These are phyloP conservation scores for Amniataba percoides DNA, from an alignment of 2,797 vertebrate genomes.

Conservation along the genomic window DNA sequence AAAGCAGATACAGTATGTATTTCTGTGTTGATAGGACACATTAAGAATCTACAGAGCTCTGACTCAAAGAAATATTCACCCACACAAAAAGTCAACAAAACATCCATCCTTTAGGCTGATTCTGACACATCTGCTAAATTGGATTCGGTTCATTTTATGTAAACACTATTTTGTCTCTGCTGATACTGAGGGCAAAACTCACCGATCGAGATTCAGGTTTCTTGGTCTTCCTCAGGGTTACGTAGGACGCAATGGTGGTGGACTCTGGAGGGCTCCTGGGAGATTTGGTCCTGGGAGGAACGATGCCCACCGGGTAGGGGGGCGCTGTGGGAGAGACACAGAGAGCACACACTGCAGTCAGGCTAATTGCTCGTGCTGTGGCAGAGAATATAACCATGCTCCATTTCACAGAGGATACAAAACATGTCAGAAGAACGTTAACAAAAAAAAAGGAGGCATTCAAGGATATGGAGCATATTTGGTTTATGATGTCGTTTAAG, in stretches of 20 bases:
- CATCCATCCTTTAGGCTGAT: not conserved
- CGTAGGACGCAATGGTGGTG: slow-evolving; percentile 95
- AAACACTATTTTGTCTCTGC: not conserved
- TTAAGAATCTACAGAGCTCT: not conserved
- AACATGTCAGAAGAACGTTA: not conserved
- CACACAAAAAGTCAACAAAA: not conserved
- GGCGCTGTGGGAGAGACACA: slow-evolving; percentile 78
- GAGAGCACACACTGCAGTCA: not conserved
- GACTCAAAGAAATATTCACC: not conserved
- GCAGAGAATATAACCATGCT: not conserved
- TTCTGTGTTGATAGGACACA: not conserved
- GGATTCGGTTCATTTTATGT: slow-evolving; percentile 1
- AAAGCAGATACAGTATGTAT: slow-evolving; percentile 1
- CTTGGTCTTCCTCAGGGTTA: slow-evolving; percentile 95
- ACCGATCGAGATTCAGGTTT: slow-evolving; percentile 91
- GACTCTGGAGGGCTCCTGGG: slow-evolving; percentile 89
- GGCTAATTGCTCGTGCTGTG: slow-evolving; percentile 9
- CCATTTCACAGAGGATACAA: slow-evolving; percentile 12
- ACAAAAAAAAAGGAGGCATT: not conserved
- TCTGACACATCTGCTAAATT: slow-evolving; percentile 1
- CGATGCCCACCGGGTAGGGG: slow-evolving; percentile 90
- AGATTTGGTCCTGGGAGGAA: slow-evolving; percentile 94
- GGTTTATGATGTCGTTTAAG: no score
- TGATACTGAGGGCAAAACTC: slow-evolving; percentile 46
- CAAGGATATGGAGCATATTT: not conserved